Evolutionary conservation across 2,888 invertebrate species (phyloP).

Genomic region (Rhorus exstirpatorius): DNA sequence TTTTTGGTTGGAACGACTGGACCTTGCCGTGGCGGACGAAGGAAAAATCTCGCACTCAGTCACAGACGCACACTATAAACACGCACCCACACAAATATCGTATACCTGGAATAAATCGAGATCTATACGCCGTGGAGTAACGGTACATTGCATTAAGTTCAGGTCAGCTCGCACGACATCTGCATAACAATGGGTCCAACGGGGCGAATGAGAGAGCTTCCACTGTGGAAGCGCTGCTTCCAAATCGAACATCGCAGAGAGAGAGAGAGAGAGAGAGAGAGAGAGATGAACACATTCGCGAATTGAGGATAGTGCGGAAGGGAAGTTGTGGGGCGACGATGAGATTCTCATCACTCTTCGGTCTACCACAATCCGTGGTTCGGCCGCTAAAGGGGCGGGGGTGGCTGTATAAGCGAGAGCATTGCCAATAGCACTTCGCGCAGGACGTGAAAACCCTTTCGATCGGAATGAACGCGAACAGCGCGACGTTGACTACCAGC

Average conservation of each 20-base stretch:
- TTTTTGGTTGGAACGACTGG: no score
- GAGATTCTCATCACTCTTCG: constrained; percentile 66
- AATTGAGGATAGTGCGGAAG: constrained; percentile 30
- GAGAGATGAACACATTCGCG: constrained; percentile 49
- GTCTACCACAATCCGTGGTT: constrained; percentile 52
- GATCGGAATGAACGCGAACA: constrained; percentile 37
- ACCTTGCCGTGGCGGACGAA: no score
- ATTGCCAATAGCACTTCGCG: constrained; percentile 28
- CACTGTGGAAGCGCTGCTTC: constrained; percentile 47
- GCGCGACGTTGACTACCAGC: no score
- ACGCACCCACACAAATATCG: no score
- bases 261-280: constrained; percentile 45
- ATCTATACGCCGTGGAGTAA: no score
- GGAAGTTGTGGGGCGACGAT: constrained; percentile 40
- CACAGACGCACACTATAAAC: no score
- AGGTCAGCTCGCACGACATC: no score
- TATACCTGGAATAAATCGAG: no score
- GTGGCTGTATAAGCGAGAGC: constrained; percentile 14
- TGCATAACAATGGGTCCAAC: constrained; percentile 62
- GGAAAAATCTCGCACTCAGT: no score
- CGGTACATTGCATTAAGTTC: no score
- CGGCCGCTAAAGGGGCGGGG: constrained; percentile 10
- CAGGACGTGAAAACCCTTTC: constrained; percentile 39
- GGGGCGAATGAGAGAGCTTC: constrained; percentile 22
- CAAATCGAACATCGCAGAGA: constrained; percentile 44